Conservation (phyloP, 2,888 invertebrate species). For the Chrysina gloriosa region DNA sequence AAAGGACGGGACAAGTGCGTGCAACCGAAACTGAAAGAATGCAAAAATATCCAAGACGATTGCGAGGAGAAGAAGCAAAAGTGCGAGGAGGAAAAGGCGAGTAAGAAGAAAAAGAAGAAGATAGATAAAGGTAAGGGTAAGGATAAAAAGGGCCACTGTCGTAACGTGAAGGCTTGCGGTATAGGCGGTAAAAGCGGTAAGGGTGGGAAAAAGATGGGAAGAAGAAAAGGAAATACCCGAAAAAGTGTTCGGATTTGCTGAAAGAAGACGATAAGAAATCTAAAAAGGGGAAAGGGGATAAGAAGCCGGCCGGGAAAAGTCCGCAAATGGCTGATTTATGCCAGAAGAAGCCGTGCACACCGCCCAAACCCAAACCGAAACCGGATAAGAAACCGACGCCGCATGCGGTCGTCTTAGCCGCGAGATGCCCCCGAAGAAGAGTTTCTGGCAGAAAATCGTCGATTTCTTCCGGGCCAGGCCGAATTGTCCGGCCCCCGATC, state of each 20-base stretch:
- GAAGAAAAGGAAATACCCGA: background rate
- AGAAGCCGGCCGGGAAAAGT: background rate
- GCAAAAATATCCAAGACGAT: background rate
- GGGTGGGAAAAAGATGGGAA: conserved; percentile 14
- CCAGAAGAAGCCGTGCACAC: conserved; percentile 22
- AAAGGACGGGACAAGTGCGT: background rate
- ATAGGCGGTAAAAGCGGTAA: conserved; percentile 5
- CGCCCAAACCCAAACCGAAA: background rate
- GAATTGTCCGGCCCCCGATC: conserved; percentile 58
- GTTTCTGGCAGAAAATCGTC: conserved; percentile 53
- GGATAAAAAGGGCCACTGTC: background rate
- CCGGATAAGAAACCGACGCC: background rate
- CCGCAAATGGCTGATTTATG: conserved; percentile 18
- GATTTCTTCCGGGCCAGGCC: conserved; percentile 60
- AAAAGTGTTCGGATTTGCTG: conserved; percentile 30
- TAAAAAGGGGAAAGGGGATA: conserved; percentile 14
- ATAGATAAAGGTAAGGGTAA: background rate
- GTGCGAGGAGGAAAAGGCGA: conserved; percentile 1
- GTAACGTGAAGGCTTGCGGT: background rate
- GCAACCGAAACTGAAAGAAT: background rate
- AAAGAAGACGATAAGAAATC: conserved; percentile 21
- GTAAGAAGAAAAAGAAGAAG: conserved; percentile 12
- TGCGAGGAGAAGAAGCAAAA: background rate
- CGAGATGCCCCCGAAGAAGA: conserved; percentile 41
- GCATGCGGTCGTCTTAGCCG: background rate